These are phyloP conservation scores for Plotosus lineatus DNA, from an alignment of 2,113 vertebrate genomes.

Conservation along the genomic window DNA sequence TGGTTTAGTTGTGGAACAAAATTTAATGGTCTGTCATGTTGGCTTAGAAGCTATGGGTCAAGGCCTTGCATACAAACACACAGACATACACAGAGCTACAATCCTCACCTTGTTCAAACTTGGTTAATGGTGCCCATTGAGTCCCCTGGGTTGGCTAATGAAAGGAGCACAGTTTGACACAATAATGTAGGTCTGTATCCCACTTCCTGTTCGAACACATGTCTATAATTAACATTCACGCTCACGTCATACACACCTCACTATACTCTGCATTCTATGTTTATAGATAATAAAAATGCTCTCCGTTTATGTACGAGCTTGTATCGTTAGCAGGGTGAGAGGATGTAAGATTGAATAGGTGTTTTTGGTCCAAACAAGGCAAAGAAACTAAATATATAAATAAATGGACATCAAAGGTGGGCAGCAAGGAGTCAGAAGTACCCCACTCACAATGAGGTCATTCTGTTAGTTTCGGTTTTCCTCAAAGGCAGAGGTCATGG, in stretches of 20 bases:
- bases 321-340: slow-evolving; percentile 18
- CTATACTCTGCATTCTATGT: neutral
- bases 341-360: slow-evolving; percentile 19
- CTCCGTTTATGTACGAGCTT: slow-evolving; percentile 2
- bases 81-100: slow-evolving; percentile 16
- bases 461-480: slow-evolving; percentile 30
- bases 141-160: slow-evolving; percentile 6
- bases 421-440: neutral
- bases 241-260: neutral
- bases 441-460: slow-evolving; percentile 29
- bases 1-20: neutral
- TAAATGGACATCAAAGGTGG: slow-evolving; percentile 26
- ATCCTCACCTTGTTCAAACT: slow-evolving; percentile 14
- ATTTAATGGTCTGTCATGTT: slow-evolving; percentile 20
- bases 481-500: slow-evolving; percentile 29
- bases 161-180: slow-evolving; percentile 27
- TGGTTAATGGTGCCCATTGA: slow-evolving; percentile 22
- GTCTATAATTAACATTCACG: slow-evolving; percentile 24
- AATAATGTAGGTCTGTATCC: slow-evolving; percentile 21
- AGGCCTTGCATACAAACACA: neutral
- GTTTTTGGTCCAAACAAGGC: slow-evolving; percentile 1
- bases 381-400: slow-evolving; percentile 4
- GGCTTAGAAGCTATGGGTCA: slow-evolving; percentile 10
- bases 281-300: slow-evolving; percentile 29
- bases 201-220: slow-evolving; percentile 7